These are phyloP conservation scores for Melanargia galathea DNA, from an alignment of 2,888 invertebrate genomes.

Conservation along the genomic window DNA sequence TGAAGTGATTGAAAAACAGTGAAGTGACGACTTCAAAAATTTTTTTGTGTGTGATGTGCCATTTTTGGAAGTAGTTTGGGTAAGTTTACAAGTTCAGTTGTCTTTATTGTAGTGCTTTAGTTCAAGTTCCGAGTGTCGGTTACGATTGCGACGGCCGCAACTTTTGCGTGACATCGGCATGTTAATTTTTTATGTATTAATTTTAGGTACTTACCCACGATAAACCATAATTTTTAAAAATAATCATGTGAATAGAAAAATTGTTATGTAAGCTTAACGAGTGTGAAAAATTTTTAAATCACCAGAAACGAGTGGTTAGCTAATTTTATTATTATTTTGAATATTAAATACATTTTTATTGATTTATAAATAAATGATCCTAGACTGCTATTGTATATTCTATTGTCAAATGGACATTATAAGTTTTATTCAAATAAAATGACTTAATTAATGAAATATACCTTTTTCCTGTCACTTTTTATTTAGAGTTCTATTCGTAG, in stretches of 20 bases:
- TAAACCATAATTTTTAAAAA: too few relatives aligned
- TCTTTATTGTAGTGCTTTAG: constrained; percentile 1
- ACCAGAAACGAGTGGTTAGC: too few relatives aligned
- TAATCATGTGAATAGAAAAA: too few relatives aligned
- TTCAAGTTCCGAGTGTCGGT: constrained; percentile 13
- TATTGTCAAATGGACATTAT: too few relatives aligned
- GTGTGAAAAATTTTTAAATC: not conserved
- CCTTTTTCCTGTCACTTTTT: too few relatives aligned
- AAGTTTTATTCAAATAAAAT: too few relatives aligned
- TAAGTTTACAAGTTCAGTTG: constrained; percentile 34
- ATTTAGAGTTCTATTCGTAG: too few relatives aligned
- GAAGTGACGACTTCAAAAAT: constrained; percentile 33
- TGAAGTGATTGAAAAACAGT: constrained; percentile 38
- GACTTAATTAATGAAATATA: too few relatives aligned
- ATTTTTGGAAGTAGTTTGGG: constrained; percentile 36
- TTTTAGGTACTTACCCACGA: not conserved
- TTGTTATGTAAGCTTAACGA: not conserved
- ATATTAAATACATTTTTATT: too few relatives aligned
- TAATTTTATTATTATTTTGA: too few relatives aligned
- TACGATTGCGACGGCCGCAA: not conserved
- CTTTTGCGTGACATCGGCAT: not conserved
- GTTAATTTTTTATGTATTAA: not conserved
- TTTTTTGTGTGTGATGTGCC: constrained; percentile 32
- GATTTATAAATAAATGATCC: too few relatives aligned
- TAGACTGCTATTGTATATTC: too few relatives aligned